Conservation (phyloP, 2,888 invertebrate genomes). For the Iphiclides podalirius region DNA sequence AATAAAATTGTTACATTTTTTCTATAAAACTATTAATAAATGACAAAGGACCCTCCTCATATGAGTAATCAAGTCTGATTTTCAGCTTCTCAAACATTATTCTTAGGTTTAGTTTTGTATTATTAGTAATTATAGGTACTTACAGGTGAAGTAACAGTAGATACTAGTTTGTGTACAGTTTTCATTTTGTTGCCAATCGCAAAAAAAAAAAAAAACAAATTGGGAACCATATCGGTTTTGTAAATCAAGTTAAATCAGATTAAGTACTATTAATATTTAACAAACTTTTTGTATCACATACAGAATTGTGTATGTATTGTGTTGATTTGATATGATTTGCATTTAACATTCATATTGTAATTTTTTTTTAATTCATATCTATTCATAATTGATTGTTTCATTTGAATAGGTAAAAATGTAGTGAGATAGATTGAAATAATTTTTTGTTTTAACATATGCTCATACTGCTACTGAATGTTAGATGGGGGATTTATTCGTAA, state of each 20-base stretch:
- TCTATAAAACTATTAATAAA: slow-evolving; percentile 1
- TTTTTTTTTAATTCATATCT: no score
- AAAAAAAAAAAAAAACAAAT: not conserved
- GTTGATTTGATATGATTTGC: not conserved
- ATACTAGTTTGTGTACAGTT: not conserved
- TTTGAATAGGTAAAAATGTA: no score
- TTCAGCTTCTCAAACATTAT: slow-evolving; percentile 14
- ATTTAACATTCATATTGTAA: not conserved
- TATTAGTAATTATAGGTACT: slow-evolving; percentile 16
- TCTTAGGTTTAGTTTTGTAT: slow-evolving; percentile 10
- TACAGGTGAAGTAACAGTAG: not conserved
- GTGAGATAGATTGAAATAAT: no score
- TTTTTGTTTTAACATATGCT: no score
- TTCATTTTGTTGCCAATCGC: slow-evolving; percentile 8
- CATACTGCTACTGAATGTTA: no score
- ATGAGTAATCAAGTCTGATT: slow-evolving; percentile 19
- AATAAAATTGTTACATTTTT: not conserved
- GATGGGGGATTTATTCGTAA: no score
- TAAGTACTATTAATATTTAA: not conserved
- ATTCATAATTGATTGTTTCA: no score
- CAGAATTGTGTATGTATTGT: no score
- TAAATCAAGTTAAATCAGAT: not conserved
- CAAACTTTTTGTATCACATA: no score
- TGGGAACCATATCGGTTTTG: slow-evolving; percentile 9
- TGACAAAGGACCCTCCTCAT: slow-evolving; percentile 5